A percentile compares a stretch with the other conserved stretches of the same genome.
phyloP scores from a whole-genome alignment of 1,140 invertebrate genomes.

The Ceratina australensis region DNA sequence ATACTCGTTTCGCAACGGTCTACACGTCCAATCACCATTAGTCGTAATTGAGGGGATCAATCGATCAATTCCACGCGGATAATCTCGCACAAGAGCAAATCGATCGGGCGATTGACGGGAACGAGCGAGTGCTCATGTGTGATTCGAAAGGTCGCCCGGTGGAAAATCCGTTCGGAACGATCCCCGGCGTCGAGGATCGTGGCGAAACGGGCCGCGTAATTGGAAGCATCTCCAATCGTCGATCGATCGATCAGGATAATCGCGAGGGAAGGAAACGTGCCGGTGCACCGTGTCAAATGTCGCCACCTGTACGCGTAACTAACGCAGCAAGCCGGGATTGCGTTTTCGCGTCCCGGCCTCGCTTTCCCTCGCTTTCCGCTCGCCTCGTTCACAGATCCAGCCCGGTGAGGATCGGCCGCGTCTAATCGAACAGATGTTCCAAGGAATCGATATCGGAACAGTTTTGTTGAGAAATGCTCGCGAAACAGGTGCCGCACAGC shows the following conservation, averaged over 20 bases:
- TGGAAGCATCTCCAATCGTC: constrained; percentile 29
- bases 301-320: constrained; percentile 72
- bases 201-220: constrained; percentile 36
- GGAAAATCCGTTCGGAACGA: constrained; percentile 23
- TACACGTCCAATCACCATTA: constrained; percentile 18
- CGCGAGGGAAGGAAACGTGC: constrained; percentile 23
- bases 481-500: neutral
- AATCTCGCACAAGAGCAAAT: neutral
- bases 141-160: constrained; percentile 30
- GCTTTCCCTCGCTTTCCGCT: constrained; percentile 68
- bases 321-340: constrained; percentile 66
- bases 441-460: neutral
- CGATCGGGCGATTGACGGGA: neutral
- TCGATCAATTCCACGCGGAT: constrained; percentile 34
- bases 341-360: constrained; percentile 52
- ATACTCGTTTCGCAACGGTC: constrained; percentile 22
- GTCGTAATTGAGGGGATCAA: constrained; percentile 39
- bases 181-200: constrained; percentile 17
- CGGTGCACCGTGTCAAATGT: constrained; percentile 51
- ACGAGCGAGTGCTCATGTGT: neutral
- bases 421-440: constrained; percentile 19
- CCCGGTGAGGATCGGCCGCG: constrained; percentile 12
- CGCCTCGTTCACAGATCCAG: constrained; percentile 61
- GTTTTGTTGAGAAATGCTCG: neutral
- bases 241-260: constrained; percentile 36